These are phyloP conservation scores for Cotesia congregata DNA, from an alignment of 2,888 invertebrate species.

Conservation along the genomic window DNA sequence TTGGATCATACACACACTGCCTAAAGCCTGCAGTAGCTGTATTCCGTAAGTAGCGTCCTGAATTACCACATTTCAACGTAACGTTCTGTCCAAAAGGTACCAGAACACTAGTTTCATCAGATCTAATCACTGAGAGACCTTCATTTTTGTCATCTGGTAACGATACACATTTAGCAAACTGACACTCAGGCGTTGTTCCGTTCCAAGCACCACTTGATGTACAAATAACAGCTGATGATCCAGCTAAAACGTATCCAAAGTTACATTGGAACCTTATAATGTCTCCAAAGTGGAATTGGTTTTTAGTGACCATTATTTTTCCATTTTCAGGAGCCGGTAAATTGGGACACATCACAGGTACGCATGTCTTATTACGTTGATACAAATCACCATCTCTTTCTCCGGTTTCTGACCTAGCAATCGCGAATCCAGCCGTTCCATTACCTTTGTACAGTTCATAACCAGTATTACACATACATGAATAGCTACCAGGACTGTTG, in stretches of 20 bases:
- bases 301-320: conserved; percentile 84
- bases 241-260: conserved; percentile 94
- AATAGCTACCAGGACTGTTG: conserved; percentile 88
- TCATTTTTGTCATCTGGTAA: conserved; percentile 91
- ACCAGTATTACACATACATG: conserved; percentile 92
- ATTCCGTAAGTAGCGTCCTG: conserved; percentile 83
- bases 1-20: conserved; percentile 96
- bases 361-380: conserved; percentile 94
- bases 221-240: conserved; percentile 88
- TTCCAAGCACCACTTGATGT: conserved; percentile 94
- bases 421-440: conserved; percentile 89
- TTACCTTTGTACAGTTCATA: conserved; percentile 89
- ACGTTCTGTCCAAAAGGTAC: conserved; percentile 93
- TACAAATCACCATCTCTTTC: conserved; percentile 89
- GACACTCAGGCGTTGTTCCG: conserved; percentile 92
- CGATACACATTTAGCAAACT: conserved; percentile 94
- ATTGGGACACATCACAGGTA: conserved; percentile 90
- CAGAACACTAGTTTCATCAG: conserved; percentile 85
- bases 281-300: conserved; percentile 90
- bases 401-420: conserved; percentile 88
- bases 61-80: conserved; percentile 84
- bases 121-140: conserved; percentile 83
- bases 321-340: conserved; percentile 88
- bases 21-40: conserved; percentile 89
- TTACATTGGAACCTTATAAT: conserved; percentile 92